Base-by-base conservation (phyloP, 2,888 invertebrate species). In the Amiota mariae region DNA sequence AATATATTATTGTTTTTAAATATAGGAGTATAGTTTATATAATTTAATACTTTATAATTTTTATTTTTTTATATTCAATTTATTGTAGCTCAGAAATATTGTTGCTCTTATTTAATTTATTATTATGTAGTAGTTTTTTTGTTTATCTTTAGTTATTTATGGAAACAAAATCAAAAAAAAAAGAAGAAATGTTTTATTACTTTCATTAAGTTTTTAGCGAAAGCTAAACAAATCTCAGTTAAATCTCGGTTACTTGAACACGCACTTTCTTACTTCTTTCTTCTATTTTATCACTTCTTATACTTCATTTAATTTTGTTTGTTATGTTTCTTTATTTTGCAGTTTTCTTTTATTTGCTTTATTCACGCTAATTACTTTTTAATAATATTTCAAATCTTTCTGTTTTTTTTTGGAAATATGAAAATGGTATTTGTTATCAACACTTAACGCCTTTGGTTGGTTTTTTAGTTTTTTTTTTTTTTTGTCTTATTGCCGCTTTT, bases 321-420 rank as follows among this genome's bases (percentile, higher is more conserved):
- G 20, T 18, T 13, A 46, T 66, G 48, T 67, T 46, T 46, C 18
- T 67, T 51, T 20, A 66, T 24, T 36, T 15, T 24, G 8, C 51
- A 51, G 13, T n/a, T 13, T 36, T 48, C 24, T 24, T 54, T 54
- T 48, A 18, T 66, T 66, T 48, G 36, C 6, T 36, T 36, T 36
- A 2, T 66, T 51, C 24, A 51, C 20, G 15, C 36, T 54, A 54
- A 68, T 68, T 51, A 51, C 54, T 51, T 68, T 68, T 68, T 54
- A 68, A 54, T 68, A 68, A 54, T 54, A 13, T 63, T 63, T 13
- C 24, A 11, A 13, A 15, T 13, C 6, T 54, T 68, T 54, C 36
- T 24, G 51, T 51, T 3, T 68, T 49, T 48, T 48, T 66, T 66
- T 18, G 15, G 3, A 6, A 36, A 54, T 54, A 54, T 36, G 54